Percentiles rank a stretch among this genome's conserved stretches.
Conservation (phyloP, 2,888 invertebrate species). For the Mythimna pallens region DNA sequence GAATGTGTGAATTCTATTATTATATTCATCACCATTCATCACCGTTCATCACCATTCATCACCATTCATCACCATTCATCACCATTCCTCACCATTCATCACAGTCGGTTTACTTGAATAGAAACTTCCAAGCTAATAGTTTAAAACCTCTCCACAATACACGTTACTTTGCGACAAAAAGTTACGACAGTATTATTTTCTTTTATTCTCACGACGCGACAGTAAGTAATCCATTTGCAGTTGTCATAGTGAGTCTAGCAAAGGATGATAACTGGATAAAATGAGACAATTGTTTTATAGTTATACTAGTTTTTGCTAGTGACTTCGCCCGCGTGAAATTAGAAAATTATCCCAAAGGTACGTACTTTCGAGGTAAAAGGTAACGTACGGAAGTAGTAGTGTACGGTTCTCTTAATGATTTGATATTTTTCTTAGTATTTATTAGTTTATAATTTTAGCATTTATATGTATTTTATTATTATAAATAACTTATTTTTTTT, state of each 20-base stretch:
- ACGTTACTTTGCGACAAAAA: conserved; percentile 17
- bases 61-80: no score
- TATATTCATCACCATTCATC: not conserved
- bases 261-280: not conserved
- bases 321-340: no score
- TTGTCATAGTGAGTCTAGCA: conserved; percentile 26
- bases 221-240: conserved; percentile 47
- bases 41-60: no score
- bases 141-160: conserved; percentile 26
- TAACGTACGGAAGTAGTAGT: no score
- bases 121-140: conserved; percentile 13
- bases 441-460: no score
- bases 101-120: not conserved
- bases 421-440: no score
- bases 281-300: not conserved
- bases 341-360: no score
- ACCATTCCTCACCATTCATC: not conserved
- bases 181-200: conserved; percentile 24
- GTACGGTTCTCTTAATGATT: no score
- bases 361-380: no score
- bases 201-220: conserved; percentile 41
- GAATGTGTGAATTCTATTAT: not conserved
- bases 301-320: no score
- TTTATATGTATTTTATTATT: no score
- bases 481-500: no score